phyloP scores from a whole-genome alignment of 2,113 vertebrate genomes.

The Neolamprologus longior region DNA sequence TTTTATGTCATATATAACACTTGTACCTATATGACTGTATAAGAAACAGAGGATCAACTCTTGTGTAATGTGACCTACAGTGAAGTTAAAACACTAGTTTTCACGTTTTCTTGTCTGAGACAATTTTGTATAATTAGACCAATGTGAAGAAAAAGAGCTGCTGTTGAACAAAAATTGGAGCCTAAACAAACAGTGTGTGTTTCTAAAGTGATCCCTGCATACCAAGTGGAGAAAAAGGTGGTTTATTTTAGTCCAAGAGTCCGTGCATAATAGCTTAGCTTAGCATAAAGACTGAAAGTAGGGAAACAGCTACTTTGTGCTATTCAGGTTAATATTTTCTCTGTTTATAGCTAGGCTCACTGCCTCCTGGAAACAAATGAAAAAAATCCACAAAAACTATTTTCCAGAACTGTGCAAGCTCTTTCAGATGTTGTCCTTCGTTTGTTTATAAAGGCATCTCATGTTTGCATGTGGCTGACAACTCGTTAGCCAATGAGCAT shows the following conservation, averaged over 20 bases:
- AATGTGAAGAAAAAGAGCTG: not conserved
- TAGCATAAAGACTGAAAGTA: not conserved
- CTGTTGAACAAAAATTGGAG: not conserved
- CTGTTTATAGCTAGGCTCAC: not conserved
- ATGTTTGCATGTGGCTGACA: not conserved
- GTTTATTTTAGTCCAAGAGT: not conserved
- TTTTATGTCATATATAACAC: not conserved
- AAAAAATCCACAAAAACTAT: not conserved
- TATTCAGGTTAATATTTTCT: not conserved
- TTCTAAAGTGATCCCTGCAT: not conserved
- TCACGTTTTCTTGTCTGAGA: not conserved
- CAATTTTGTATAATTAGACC: not conserved
- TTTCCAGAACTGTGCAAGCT: not conserved
- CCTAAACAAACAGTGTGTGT: not conserved
- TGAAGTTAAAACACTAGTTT: not conserved
- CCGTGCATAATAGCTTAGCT: not conserved
- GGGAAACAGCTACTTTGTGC: not conserved
- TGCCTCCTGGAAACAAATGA: not conserved
- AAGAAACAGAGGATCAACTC: not conserved
- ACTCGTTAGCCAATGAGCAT: not conserved
- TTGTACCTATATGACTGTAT: not conserved
- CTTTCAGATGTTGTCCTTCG: not conserved
- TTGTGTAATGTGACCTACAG: not conserved
- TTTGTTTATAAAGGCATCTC: not conserved
- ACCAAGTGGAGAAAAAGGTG: not conserved